Evolutionary conservation across 35 echinoderm and acorn worm genomes (phyloP).

Genomic region (Ophioderma brevispina): DNA sequence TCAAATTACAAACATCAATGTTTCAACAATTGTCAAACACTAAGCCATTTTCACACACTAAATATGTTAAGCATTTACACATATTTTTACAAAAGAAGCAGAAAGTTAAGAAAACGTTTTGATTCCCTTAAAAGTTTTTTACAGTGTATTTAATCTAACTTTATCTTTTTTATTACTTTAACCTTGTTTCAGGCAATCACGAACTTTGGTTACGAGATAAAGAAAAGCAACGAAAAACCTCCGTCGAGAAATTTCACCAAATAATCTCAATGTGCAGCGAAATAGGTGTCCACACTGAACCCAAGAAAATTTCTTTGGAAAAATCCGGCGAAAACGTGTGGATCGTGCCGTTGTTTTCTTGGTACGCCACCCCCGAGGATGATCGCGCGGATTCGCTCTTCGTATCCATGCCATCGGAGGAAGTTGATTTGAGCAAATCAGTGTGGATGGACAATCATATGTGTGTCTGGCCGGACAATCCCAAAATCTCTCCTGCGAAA

Average conservation of each 20-base stretch:
- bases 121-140: too few relatives aligned
- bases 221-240: conserved; percentile 29
- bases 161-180: too few relatives aligned
- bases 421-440: conserved; percentile 38
- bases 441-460: conserved; percentile 98
- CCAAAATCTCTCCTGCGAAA: conserved; percentile 55
- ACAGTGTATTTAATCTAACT: too few relatives aligned
- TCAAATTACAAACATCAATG: too few relatives aligned
- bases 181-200: conserved; percentile 73
- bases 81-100: too few relatives aligned
- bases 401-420: conserved; percentile 22
- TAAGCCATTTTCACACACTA: too few relatives aligned
- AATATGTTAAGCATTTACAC: too few relatives aligned
- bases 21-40: too few relatives aligned
- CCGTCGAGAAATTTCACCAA: conserved; percentile 82
- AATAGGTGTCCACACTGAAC: conserved; percentile 69
- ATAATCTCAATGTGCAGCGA: conserved; percentile 70
- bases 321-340: conserved; percentile 45
- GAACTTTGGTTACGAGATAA: conserved; percentile 89
- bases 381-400: conserved; percentile 68
- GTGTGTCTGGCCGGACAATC: conserved; percentile 86
- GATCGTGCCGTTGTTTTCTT: conserved; percentile 88
- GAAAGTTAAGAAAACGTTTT: too few relatives aligned
- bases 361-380: conserved; percentile 96
- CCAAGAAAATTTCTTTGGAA: conserved; percentile 43